Evolutionary conservation across 1,140 invertebrate species (phyloP), one percentile per base, ranked within the genome.

Genomic region (Stegodyphus mimosarum): DNA sequence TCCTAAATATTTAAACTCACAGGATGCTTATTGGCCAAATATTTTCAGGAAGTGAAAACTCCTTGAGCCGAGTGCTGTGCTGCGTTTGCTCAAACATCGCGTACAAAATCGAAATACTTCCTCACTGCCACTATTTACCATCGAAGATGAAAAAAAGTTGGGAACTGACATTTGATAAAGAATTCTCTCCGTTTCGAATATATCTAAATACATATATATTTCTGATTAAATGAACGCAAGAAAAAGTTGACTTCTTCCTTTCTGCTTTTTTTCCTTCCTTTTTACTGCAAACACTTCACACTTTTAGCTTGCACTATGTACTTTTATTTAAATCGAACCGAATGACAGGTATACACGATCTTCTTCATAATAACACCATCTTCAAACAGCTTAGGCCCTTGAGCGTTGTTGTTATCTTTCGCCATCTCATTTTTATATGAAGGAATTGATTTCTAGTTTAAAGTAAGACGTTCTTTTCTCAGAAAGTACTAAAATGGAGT

Each of bases 201-300:
- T 70, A 76, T 69, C 48, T 84, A 84, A 84, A 83, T 69, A 83
- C 71, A 83, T 60, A 69, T 49, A 69, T 81, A 67, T 84, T 18
- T 84, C 76, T 84, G 63, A 84, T 84, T 84, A 84, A 83, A 83
- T 17, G 71, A 3, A 55, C 11, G 6, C 33, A 6, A 50, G 6
- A 60, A 83, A 76, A 53, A 76, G 70, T 83, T 67, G 17, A 17
- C 64, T 67, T 63, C 53, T 50, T 50, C 63, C 49, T 69, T 55
- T 69, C 52, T 76, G 33, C 33, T 33, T 33, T 33, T 3, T 3
- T 3, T 3, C 33, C 33, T 33, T 3, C 33, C 3, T 84, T 15
- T n/a, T 50, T n/a, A 18, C 15, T 55, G 60, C 64, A 83, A 83
- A 83, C 81, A 83, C 51, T 17, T 69, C 11, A 51, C 10, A 66